A percentile compares a stretch with the other conserved stretches of the same genome.
These are phyloP conservation scores for Chymomyza costata DNA, from an alignment of 1,140 invertebrate genomes.

Conservation along the genomic window DNA sequence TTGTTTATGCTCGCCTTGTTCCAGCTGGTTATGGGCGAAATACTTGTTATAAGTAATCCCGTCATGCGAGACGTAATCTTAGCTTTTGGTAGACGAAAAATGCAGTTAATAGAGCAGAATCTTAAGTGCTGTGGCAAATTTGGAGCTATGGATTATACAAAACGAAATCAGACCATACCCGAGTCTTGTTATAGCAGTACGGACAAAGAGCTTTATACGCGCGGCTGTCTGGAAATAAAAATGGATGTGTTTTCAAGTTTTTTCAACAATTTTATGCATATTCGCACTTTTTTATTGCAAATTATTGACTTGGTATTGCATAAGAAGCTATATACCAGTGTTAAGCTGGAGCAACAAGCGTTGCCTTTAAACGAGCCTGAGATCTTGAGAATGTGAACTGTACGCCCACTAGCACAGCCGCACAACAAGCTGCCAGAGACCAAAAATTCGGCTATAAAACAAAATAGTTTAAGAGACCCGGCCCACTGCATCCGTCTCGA, in stretches of 20 bases:
- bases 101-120: conserved; percentile 9
- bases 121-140: conserved; percentile 21
- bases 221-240: conserved; percentile 18
- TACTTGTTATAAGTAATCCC: conserved; percentile 2
- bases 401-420: conserved; percentile 27
- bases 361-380: no score
- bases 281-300: no score
- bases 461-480: not conserved
- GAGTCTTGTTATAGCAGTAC: conserved; percentile 2
- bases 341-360: conserved; percentile 18
- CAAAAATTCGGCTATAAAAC: not conserved
- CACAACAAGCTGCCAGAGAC: not conserved
- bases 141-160: conserved; percentile 12
- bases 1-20: not conserved
- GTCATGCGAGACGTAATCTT: conserved; percentile 16
- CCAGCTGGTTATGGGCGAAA: conserved; percentile 11
- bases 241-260: no score
- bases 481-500: conserved; percentile 62
- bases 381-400: no score
- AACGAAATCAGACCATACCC: conserved; percentile 1
- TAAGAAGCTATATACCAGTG: no score
- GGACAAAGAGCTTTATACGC: not conserved
- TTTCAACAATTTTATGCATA: no score
- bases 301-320: no score
- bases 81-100: not conserved